phyloP scores from a whole-genome alignment of 2,888 invertebrate species.

The Epistrophe eligans region DNA sequence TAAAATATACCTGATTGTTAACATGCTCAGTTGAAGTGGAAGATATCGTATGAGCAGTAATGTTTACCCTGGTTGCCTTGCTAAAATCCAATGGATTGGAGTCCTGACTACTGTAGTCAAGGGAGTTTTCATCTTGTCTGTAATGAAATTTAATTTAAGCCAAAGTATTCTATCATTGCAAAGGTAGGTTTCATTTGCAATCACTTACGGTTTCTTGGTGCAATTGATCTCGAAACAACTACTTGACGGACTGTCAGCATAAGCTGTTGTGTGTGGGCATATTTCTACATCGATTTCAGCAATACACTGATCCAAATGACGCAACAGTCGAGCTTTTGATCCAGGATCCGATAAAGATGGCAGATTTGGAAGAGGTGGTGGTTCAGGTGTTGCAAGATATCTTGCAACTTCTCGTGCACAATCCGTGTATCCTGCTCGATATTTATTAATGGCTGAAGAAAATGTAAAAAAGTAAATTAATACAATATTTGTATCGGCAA shows the following conservation, averaged over 20 bases:
- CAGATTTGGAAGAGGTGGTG: conserved; percentile 82
- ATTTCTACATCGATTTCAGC: conserved; percentile 86
- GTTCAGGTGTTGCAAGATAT: conserved; percentile 83
- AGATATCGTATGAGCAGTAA: conserved; percentile 69
- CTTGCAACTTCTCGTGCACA: conserved; percentile 86
- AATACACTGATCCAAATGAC: conserved; percentile 86
- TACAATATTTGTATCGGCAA: neutral
- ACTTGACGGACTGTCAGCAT: conserved; percentile 81
- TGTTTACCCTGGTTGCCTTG: conserved; percentile 80
- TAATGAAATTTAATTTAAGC: neutral
- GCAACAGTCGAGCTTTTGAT: conserved; percentile 85
- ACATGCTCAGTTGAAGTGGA: conserved; percentile 72
- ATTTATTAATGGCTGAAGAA: conserved; percentile 81
- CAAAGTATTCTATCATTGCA: neutral
- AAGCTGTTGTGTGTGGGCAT: conserved; percentile 82
- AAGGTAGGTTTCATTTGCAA: neutral
- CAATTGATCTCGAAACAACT: conserved; percentile 80
- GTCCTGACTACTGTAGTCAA: conserved; percentile 82
- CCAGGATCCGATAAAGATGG: conserved; percentile 85
- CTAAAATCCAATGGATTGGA: conserved; percentile 85
- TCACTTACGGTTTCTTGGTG: conserved; percentile 77
- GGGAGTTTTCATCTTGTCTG: conserved; percentile 81
- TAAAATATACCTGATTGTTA: conserved; percentile 58
- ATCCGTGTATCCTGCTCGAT: conserved; percentile 87
- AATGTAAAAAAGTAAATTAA: neutral